phyloP scores from a whole-genome alignment of 1,140 invertebrate genomes.

The Berghia stephanieae region DNA sequence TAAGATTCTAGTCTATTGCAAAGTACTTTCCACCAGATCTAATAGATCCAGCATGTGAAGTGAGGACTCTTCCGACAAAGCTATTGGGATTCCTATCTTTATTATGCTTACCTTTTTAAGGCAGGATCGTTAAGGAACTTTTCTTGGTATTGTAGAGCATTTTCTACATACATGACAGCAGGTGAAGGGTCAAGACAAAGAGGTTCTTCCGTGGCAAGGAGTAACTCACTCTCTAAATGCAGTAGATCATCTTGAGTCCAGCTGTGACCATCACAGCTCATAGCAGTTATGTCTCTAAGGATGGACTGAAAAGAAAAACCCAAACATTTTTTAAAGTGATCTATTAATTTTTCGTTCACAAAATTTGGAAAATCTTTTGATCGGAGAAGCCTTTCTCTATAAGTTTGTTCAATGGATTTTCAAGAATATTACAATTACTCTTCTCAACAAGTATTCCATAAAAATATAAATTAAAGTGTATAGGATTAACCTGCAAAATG shows the following conservation, averaged over 20 bases:
- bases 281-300: constrained; percentile 77
- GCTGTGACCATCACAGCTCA: constrained; percentile 70
- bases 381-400: too few relatives aligned
- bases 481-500: too few relatives aligned
- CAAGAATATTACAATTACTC: too few relatives aligned
- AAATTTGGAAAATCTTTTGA: too few relatives aligned
- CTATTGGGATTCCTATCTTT: neutral
- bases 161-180: constrained; percentile 78
- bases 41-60: neutral
- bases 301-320: constrained; percentile 73
- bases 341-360: too few relatives aligned
- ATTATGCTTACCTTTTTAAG: constrained; percentile 72
- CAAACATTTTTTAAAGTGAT: too few relatives aligned
- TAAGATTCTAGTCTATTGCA: too few relatives aligned
- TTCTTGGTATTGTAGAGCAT: constrained; percentile 78
- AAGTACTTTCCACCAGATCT: too few relatives aligned
- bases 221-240: constrained; percentile 81
- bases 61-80: neutral
- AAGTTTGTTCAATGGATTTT: too few relatives aligned
- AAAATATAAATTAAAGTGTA: too few relatives aligned
- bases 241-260: constrained; percentile 83
- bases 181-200: constrained; percentile 88
- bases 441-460: too few relatives aligned
- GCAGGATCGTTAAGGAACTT: constrained; percentile 79
- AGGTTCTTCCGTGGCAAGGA: constrained; percentile 83